A percentile compares a stretch with the other conserved stretches of the same genome.
Conservation (phyloP, 92 coral and sea anemone genomes). For the Epizoanthus rinbou region DNA sequence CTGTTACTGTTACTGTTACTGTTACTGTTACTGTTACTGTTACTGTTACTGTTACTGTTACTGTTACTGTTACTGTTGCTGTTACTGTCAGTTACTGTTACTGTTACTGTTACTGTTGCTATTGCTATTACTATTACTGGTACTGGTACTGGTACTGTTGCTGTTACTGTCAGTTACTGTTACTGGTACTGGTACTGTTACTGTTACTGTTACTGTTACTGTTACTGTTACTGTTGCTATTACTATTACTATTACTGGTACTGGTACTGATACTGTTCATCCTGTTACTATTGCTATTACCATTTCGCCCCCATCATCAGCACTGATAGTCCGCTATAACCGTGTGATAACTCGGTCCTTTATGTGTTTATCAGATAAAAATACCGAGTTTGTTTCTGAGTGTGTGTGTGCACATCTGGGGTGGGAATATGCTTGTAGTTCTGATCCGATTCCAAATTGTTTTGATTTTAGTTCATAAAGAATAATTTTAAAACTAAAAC, state of each 20-base stretch:
- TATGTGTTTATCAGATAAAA: not conserved
- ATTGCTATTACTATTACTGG: too few relatives aligned
- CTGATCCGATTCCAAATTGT: not conserved
- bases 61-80: too few relatives aligned
- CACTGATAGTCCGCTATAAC: too few relatives aligned
- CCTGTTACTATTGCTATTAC: not conserved
- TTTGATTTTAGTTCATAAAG: not conserved
- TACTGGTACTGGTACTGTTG: too few relatives aligned
- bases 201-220: too few relatives aligned
- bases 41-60: too few relatives aligned
- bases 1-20: too few relatives aligned
- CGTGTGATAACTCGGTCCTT: not conserved
- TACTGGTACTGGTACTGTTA: too few relatives aligned
- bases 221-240: not conserved
- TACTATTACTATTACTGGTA: not conserved
- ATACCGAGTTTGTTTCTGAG: not conserved
- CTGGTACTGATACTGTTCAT: not conserved
- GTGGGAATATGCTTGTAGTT: not conserved
- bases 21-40: too few relatives aligned
- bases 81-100: too few relatives aligned
- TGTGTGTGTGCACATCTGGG: not conserved
- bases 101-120: too few relatives aligned
- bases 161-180: too few relatives aligned
- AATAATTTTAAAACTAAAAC: not conserved
- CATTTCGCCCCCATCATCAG: not conserved